A percentile compares a stretch with the other conserved stretches of the same genome.
phyloP scores from a whole-genome alignment of 2,888 invertebrate genomes.

The Dioctria rufipes region DNA sequence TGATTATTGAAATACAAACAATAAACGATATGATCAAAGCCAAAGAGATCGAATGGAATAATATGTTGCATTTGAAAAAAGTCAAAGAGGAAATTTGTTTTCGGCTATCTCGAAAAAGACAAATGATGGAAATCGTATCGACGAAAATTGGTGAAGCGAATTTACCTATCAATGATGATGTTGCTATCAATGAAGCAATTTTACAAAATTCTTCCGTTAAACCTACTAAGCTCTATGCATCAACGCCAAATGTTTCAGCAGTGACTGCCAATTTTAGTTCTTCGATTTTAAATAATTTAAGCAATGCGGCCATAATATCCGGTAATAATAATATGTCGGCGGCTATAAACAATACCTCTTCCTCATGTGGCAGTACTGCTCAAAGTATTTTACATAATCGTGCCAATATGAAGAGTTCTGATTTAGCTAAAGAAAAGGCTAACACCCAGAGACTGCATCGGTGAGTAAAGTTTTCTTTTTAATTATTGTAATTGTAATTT shows the following conservation, averaged over 20 bases:
- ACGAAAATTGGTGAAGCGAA: slow-evolving; percentile 62
- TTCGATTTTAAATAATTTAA: slow-evolving; percentile 12
- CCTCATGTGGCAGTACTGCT: slow-evolving; percentile 57
- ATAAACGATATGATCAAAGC: slow-evolving; percentile 82
- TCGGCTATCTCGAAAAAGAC: slow-evolving; percentile 80
- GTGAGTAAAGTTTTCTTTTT: slow-evolving; percentile 62
- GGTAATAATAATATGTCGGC: not conserved
- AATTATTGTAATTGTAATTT: slow-evolving; percentile 5
- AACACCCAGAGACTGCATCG: slow-evolving; percentile 65
- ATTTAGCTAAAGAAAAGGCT: slow-evolving; percentile 66
- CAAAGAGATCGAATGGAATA: slow-evolving; percentile 91
- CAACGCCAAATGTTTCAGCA: slow-evolving; percentile 42
- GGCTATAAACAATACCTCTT: slow-evolving; percentile 56
- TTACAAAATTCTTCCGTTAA: slow-evolving; percentile 31
- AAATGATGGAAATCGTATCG: slow-evolving; percentile 72
- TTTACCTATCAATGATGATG: slow-evolving; percentile 48
- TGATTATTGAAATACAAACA: slow-evolving; percentile 79
- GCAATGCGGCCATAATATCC: not conserved
- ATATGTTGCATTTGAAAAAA: slow-evolving; percentile 85
- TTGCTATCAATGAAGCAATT: slow-evolving; percentile 12
- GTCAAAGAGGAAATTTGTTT: slow-evolving; percentile 87
- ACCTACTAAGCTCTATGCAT: slow-evolving; percentile 27
- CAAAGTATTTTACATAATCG: slow-evolving; percentile 65
- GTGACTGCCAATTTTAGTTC: slow-evolving; percentile 11
- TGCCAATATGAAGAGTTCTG: slow-evolving; percentile 66